These are phyloP conservation scores for Chelmon rostratus DNA, from an alignment of 2,797 vertebrate genomes.

Conservation along the genomic window DNA sequence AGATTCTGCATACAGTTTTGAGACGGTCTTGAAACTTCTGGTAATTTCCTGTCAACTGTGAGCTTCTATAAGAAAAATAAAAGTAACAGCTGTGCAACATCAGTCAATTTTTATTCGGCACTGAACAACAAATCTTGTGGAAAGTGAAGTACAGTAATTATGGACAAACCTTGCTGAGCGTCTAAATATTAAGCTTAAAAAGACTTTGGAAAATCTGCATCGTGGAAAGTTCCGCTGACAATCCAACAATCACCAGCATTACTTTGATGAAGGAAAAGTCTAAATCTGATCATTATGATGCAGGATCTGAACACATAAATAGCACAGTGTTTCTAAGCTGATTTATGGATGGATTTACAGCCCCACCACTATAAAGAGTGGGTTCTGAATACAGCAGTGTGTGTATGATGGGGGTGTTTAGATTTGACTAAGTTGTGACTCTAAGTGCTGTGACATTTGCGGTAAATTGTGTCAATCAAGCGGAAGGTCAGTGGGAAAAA, in stretches of 20 bases:
- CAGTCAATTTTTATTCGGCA: neutral
- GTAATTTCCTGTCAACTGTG: neutral
- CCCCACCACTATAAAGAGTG: neutral
- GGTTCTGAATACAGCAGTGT: neutral
- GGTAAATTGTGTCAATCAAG: neutral
- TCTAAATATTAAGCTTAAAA: neutral
- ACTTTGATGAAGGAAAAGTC: neutral
- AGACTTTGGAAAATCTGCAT: neutral
- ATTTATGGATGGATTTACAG: neutral
- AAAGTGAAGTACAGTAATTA: neutral
- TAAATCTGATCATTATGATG: neutral
- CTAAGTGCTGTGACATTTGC: no score
- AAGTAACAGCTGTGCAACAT: slow-evolving; percentile 1
- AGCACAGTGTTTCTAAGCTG: neutral
- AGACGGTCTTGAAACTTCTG: neutral
- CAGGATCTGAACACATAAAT: neutral
- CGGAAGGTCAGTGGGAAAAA: neutral
- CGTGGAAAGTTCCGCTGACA: neutral
- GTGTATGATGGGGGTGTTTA: neutral
- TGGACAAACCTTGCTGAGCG: neutral
- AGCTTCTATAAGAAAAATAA: neutral
- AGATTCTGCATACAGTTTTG: neutral
- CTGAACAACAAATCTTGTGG: neutral
- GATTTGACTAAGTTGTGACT: neutral
- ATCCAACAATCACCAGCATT: neutral